Evolutionary conservation across 2,113 vertebrate genomes (phyloP).

Genomic region (Tricholaema leucomelas): DNA sequence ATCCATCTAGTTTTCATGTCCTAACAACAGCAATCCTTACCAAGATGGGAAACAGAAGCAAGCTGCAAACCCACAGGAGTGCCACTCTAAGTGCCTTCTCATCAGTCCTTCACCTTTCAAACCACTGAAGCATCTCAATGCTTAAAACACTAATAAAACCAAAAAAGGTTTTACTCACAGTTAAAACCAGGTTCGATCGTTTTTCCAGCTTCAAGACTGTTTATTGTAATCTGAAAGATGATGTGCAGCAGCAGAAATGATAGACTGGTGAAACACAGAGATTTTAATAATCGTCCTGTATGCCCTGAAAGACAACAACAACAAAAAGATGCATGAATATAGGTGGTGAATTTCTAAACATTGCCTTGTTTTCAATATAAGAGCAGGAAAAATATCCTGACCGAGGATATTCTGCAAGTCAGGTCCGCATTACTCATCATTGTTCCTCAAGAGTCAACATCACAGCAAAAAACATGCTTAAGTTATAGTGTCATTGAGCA

Average conservation of each 20-base stretch:
- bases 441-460: neutral
- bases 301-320: constrained; percentile 81
- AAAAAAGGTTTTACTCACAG: constrained; percentile 84
- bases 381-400: neutral
- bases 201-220: constrained; percentile 87
- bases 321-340: neutral
- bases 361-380: neutral
- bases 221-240: constrained; percentile 95
- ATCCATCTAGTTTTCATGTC: neutral
- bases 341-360: neutral
- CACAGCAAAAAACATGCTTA: neutral
- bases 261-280: constrained; percentile 92
- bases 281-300: constrained; percentile 93
- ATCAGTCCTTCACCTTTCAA: neutral
- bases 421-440: neutral
- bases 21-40: neutral
- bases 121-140: neutral
- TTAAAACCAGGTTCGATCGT: constrained; percentile 84
- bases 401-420: neutral
- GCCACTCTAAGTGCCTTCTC: neutral
- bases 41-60: neutral
- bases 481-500: neutral
- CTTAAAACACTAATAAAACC: neutral
- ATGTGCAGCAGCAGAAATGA: constrained; percentile 95
- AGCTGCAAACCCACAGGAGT: neutral